phyloP scores from a whole-genome alignment of 2,113 vertebrate species.

The Phoxinus phoxinus region DNA sequence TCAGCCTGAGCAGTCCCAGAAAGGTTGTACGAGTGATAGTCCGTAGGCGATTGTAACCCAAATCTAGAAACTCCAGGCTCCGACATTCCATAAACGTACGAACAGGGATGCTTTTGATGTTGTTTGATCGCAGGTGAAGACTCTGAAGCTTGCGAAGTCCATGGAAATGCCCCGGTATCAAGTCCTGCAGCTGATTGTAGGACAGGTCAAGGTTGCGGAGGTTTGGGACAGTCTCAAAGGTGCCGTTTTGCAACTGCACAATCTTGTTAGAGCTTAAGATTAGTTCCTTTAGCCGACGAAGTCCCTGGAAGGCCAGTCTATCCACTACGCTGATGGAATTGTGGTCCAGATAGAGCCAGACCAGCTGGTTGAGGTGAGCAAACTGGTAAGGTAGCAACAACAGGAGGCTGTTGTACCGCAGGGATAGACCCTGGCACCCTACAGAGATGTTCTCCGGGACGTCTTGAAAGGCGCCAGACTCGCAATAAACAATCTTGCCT shows the following conservation, averaged over 20 bases:
- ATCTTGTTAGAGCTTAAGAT: constrained; percentile 97
- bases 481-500: constrained; percentile 96
- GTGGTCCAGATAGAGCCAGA: constrained; percentile 98
- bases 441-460: constrained; percentile 91
- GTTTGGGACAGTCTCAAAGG: constrained; percentile 90
- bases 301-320: constrained; percentile 89
- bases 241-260: constrained; percentile 86
- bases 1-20: constrained; percentile 88
- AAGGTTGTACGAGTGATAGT: constrained; percentile 91
- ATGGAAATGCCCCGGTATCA: constrained; percentile 89
- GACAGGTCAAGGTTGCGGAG: constrained; percentile 94
- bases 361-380: constrained; percentile 92
- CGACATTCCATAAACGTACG: constrained; percentile 94
- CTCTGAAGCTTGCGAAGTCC: constrained; percentile 93
- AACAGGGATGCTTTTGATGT: constrained; percentile 84
- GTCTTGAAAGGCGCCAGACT: constrained; percentile 89
- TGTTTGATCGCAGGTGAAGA: constrained; percentile 91
- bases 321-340: constrained; percentile 88
- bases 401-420: constrained; percentile 94
- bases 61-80: constrained; percentile 93
- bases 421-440: constrained; percentile 92
- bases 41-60: constrained; percentile 94
- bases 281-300: constrained; percentile 92
- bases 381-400: constrained; percentile 91
- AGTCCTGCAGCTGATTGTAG: constrained; percentile 89